Evolutionary conservation across 2,888 invertebrate genomes (phyloP).

Genomic region (Calameuta idolon): DNA sequence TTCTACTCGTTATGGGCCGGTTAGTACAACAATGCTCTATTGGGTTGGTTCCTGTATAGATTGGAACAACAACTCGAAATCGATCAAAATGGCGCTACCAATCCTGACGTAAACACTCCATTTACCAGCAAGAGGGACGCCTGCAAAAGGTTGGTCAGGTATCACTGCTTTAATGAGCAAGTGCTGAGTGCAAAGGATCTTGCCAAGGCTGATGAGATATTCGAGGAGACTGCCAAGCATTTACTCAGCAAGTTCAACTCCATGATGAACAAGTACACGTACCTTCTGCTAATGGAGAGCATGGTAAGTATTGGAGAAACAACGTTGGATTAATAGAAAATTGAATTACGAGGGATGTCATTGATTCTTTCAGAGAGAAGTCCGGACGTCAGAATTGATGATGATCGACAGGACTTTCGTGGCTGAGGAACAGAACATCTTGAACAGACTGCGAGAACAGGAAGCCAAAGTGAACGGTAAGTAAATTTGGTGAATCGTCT

Average conservation of each 20-base stretch:
- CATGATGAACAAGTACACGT: slow-evolving; percentile 81
- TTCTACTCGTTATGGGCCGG: background rate
- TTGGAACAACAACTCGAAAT: slow-evolving; percentile 81
- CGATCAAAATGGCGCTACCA: slow-evolving; percentile 80
- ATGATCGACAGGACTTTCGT: slow-evolving; percentile 82
- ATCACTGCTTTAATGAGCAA: slow-evolving; percentile 81
- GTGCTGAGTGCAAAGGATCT: slow-evolving; percentile 74
- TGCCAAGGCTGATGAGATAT: slow-evolving; percentile 77
- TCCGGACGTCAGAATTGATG: slow-evolving; percentile 81
- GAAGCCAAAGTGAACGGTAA: slow-evolving; percentile 62
- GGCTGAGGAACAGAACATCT: slow-evolving; percentile 76
- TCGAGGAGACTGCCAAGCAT: slow-evolving; percentile 76
- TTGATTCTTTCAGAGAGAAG: slow-evolving; percentile 71
- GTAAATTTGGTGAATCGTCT: slow-evolving; percentile 12
- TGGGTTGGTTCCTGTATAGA: slow-evolving; percentile 64
- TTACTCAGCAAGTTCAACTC: slow-evolving; percentile 77
- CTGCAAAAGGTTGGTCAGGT: slow-evolving; percentile 79
- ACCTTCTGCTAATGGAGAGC: slow-evolving; percentile 80
- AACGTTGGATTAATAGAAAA: background rate
- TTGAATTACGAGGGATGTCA: slow-evolving; percentile 15
- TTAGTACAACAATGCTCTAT: slow-evolving; percentile 1
- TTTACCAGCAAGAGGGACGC: slow-evolving; percentile 80
- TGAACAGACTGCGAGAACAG: slow-evolving; percentile 73
- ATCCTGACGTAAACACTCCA: slow-evolving; percentile 80
- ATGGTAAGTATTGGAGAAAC: slow-evolving; percentile 71